A percentile compares a stretch with the other conserved stretches of the same genome.
Conservation (phyloP, 2,888 invertebrate species). For the Nephrotoma guestfalica region DNA sequence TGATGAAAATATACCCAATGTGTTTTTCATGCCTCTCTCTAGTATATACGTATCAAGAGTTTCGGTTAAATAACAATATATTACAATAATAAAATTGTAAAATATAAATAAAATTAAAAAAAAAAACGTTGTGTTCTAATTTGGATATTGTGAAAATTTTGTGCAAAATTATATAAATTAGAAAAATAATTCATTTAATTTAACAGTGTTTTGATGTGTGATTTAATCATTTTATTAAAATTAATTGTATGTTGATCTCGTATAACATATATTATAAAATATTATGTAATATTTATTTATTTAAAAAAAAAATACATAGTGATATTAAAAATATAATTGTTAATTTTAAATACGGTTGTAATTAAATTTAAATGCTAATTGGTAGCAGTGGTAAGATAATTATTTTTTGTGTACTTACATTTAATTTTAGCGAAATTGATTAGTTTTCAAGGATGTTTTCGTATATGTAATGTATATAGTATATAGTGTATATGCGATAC, state of each 20-base stretch:
- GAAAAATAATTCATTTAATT: background rate
- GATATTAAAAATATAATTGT: background rate
- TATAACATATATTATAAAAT: background rate
- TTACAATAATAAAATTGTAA: background rate
- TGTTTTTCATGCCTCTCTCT: background rate
- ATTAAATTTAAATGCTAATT: background rate
- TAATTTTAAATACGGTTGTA: background rate
- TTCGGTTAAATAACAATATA: background rate
- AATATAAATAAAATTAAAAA: background rate
- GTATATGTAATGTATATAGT: background rate
- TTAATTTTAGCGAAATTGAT: background rate
- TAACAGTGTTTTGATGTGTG: background rate
- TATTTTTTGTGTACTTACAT: background rate
- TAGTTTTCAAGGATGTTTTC: conserved; percentile 1
- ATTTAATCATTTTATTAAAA: background rate
- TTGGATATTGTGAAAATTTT: background rate
- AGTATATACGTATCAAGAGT: background rate
- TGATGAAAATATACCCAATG: conserved; percentile 1
- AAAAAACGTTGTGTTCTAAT: background rate
- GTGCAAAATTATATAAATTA: background rate
- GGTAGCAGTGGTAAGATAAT: background rate
- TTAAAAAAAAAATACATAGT: background rate
- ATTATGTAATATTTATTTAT: background rate
- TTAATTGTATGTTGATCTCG: background rate
- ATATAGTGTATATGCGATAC: background rate